Evolutionary conservation across 2,888 invertebrate species (phyloP).

Genomic region (Drosophila paracracens): DNA sequence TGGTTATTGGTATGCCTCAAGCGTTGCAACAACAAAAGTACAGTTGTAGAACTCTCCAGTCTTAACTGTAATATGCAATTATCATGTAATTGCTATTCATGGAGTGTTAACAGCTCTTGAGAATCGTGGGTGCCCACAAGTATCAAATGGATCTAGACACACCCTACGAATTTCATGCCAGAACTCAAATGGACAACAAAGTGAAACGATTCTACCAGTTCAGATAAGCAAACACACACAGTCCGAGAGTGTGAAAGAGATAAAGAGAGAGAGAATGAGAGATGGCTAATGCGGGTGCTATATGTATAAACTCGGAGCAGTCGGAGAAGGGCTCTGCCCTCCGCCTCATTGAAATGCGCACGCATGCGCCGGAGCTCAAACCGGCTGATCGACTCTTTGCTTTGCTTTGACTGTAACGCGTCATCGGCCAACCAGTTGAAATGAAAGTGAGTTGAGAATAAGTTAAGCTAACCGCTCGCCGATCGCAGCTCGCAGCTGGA

Average conservation of each 20-base stretch:
- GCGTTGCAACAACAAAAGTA: slow-evolving; percentile 4
- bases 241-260: not conserved
- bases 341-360: slow-evolving; percentile 71
- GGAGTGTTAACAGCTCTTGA: slow-evolving; percentile 12
- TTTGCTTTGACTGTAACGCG: slow-evolving; percentile 14
- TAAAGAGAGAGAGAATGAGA: not conserved
- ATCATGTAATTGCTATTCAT: slow-evolving; percentile 59
- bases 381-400: slow-evolving; percentile 37
- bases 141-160: slow-evolving; percentile 10
- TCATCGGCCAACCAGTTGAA: slow-evolving; percentile 58
- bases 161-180: slow-evolving; percentile 9
- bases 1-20: slow-evolving; percentile 43
- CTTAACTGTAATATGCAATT: slow-evolving; percentile 64
- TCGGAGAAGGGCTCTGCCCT: slow-evolving; percentile 40
- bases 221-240: not conserved
- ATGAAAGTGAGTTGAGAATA: slow-evolving; percentile 76
- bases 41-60: slow-evolving; percentile 27
- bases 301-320: slow-evolving; percentile 39
- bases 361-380: slow-evolving; percentile 67
- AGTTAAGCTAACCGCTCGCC: slow-evolving; percentile 18
- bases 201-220: slow-evolving; percentile 14
- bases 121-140: slow-evolving; percentile 1
- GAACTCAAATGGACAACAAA: slow-evolving; percentile 1
- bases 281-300: not conserved
- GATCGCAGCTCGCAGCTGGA: slow-evolving; percentile 4